These are phyloP conservation scores for Exephanes ischioxanthus DNA, from an alignment of 2,888 invertebrate species.

Conservation along the genomic window DNA sequence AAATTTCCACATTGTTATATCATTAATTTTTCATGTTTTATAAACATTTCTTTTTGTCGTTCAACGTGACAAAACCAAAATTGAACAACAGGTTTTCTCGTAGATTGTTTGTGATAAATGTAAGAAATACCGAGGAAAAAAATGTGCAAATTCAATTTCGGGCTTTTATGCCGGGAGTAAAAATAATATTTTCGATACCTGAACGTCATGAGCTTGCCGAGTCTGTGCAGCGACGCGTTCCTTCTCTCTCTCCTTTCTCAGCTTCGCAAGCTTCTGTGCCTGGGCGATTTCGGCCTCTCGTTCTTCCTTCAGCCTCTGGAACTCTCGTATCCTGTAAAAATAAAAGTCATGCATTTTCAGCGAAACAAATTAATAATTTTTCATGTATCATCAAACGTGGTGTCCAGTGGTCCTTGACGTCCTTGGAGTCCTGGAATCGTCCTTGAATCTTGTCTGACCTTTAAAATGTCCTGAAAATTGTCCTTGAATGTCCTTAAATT, in stretches of 20 bases:
- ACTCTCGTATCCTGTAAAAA: conserved; percentile 86
- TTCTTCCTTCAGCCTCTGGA: conserved; percentile 88
- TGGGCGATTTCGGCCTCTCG: conserved; percentile 87
- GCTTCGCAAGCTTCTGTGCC: conserved; percentile 86
- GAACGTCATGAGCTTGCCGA: conserved; percentile 73
- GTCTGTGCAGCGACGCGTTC: conserved; percentile 75
- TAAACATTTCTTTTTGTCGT: neutral
- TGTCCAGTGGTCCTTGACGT: too few species aligned
- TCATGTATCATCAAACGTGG: too few species aligned
- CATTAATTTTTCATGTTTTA: neutral
- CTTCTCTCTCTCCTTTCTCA: conserved; percentile 88
- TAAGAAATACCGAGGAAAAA: neutral
- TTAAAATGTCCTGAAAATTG: too few species aligned
- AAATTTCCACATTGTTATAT: neutral
- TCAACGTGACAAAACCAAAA: neutral
- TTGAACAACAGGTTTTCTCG: neutral
- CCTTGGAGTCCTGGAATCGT: too few species aligned
- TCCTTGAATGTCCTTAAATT: too few species aligned
- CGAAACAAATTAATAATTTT: neutral
- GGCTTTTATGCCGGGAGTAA: neutral
- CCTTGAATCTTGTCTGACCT: too few species aligned
- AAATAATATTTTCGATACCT: conserved; percentile 70
- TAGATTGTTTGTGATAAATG: neutral
- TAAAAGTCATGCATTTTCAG: neutral
- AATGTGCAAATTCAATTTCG: neutral